Evolutionary conservation across 2,113 vertebrate genomes (phyloP).

Genomic region (Alosa alosa): DNA sequence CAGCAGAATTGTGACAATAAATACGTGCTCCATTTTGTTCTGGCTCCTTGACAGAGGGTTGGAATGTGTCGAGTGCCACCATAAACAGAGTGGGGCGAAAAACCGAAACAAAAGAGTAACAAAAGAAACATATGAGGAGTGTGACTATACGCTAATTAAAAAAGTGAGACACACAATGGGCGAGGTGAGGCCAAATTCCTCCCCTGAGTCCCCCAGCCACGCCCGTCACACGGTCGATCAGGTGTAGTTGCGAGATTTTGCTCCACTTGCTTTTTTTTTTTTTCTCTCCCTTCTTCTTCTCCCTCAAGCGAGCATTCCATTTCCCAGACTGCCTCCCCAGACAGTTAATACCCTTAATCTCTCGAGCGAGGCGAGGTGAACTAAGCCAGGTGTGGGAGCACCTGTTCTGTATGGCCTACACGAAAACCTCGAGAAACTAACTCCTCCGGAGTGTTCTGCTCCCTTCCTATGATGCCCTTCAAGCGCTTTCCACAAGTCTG

Average conservation of each 20-base stretch:
- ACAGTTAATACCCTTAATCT: constrained; percentile 48
- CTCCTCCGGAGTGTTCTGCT: background rate
- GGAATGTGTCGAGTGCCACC: background rate
- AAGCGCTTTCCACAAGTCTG: background rate
- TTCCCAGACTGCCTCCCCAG: constrained; percentile 36
- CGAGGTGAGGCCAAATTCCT: background rate
- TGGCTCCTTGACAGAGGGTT: background rate
- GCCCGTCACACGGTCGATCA: background rate
- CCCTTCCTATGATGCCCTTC: background rate
- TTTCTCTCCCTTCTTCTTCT: constrained; percentile 1
- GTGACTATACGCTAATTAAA: background rate
- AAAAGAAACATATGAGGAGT: background rate
- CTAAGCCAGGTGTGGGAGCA: constrained; percentile 47
- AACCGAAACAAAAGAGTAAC: background rate
- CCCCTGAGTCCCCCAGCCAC: background rate
- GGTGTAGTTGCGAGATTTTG: background rate
- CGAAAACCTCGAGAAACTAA: background rate
- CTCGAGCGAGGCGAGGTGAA: constrained; percentile 37
- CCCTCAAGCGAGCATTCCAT: constrained; percentile 39
- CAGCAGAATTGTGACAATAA: background rate
- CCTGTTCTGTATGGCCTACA: background rate
- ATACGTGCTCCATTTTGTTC: background rate
- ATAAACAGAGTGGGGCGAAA: background rate
- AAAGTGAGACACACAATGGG: background rate
- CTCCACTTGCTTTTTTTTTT: constrained; percentile 21